A percentile compares a stretch with the other conserved stretches of the same genome.
phyloP scores from a whole-genome alignment of 2,113 vertebrate genomes.

The Sterrhoptilus dennistouni region DNA sequence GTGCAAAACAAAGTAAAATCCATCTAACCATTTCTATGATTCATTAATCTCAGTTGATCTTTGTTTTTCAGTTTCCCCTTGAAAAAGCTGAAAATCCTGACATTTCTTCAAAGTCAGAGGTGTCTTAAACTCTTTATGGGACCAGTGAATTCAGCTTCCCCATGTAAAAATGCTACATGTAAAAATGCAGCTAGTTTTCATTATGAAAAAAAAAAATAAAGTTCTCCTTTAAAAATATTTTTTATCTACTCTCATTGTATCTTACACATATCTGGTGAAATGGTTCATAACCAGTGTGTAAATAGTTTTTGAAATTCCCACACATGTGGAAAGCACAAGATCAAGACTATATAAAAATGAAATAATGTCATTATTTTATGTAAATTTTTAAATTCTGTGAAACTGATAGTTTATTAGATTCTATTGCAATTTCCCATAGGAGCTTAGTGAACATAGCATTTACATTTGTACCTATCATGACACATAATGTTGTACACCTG shows the following conservation, averaged over 20 bases:
- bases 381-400: not conserved
- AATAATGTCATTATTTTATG: not conserved
- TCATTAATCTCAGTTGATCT: not conserved
- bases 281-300: not conserved
- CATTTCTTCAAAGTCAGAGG: not conserved
- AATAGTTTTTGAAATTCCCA: not conserved
- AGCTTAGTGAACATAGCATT: not conserved
- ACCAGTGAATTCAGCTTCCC: not conserved
- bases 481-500: not conserved
- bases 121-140: not conserved
- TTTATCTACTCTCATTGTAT: not conserved
- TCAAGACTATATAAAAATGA: not conserved
- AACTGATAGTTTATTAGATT: not conserved
- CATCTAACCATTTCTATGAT: not conserved
- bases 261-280: not conserved
- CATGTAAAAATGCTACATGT: not conserved
- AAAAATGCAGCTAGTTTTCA: not conserved
- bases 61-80: not conserved
- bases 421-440: not conserved
- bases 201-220: not conserved
- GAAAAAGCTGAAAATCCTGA: not conserved
- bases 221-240: fast-evolving
- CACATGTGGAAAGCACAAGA: not conserved
- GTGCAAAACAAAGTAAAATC: not conserved
- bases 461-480: not conserved